phyloP scores from a whole-genome alignment of 2,113 vertebrate species.

The Astur gentilis region DNA sequence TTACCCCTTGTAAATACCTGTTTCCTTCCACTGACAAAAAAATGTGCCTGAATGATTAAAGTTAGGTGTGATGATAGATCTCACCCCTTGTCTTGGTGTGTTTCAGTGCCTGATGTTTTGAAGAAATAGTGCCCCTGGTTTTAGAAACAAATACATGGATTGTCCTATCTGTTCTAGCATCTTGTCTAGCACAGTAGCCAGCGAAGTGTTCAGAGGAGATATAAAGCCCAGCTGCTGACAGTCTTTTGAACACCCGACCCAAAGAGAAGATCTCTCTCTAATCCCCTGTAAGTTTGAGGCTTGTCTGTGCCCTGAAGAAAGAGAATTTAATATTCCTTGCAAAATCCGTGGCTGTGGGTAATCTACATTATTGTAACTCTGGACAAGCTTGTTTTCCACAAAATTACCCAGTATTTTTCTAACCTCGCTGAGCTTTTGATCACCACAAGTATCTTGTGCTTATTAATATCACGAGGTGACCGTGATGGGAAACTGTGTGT shows the following conservation, averaged over 20 bases:
- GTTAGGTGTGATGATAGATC: not conserved
- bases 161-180: not conserved
- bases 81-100: not conserved
- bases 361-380: not conserved
- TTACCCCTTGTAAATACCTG: not conserved
- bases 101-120: not conserved
- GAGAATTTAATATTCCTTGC: constrained; percentile 37
- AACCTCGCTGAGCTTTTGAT: not conserved
- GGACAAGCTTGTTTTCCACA: not conserved
- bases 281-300: not conserved
- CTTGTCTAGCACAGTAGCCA: not conserved
- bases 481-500: not conserved
- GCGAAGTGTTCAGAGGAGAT: not conserved
- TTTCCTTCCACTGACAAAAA: not conserved
- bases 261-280: not conserved
- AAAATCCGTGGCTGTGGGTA: not conserved
- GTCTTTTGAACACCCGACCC: not conserved
- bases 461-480: not conserved
- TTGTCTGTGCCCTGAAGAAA: constrained; percentile 19
- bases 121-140: not conserved
- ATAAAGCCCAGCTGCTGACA: not conserved
- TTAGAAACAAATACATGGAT: not conserved
- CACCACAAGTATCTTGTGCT: not conserved
- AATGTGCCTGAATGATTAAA: not conserved
- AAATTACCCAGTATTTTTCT: not conserved